Percentiles rank a stretch among this genome's conserved stretches.
Evolutionary conservation across 2,888 invertebrate genomes (phyloP).

Genomic region (Sclerodermus sp.): DNA sequence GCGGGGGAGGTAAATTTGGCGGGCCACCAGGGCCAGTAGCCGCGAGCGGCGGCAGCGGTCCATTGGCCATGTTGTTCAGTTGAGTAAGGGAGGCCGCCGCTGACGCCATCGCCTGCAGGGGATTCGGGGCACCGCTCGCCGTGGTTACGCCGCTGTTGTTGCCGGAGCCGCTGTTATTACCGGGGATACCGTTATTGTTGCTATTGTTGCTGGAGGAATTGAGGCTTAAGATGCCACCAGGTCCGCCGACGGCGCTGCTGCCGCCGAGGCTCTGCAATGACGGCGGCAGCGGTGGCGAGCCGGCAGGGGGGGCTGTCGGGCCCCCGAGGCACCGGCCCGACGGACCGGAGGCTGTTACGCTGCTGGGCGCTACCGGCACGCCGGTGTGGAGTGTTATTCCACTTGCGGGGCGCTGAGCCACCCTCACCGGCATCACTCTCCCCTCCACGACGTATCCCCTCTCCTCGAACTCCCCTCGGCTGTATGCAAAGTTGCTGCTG

Average conservation of each 20-base stretch:
- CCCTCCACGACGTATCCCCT: conserved; percentile 55
- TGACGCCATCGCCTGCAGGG: conserved; percentile 55
- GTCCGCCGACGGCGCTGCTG: conserved; percentile 16
- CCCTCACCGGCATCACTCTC: conserved; percentile 60
- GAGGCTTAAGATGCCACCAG: conserved; percentile 14
- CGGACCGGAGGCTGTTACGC: conserved; percentile 64
- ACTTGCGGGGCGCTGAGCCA: conserved; percentile 67
- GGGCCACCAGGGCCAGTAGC: conserved; percentile 47
- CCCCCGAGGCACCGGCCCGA: conserved; percentile 64
- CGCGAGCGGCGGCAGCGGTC: conserved; percentile 49
- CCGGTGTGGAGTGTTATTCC: conserved; percentile 66
- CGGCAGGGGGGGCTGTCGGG: conserved; percentile 35
- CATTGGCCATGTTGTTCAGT: conserved; percentile 56
- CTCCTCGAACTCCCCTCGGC: conserved; percentile 39
- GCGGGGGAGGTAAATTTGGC: conserved; percentile 49
- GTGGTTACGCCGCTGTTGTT: conserved; percentile 12
- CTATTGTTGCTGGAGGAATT: conserved; percentile 28
- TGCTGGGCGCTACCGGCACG: conserved; percentile 67
- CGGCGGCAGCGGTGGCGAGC: conserved; percentile 50
- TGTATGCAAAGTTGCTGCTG: conserved; percentile 8
- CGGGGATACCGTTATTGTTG: conserved; percentile 43
- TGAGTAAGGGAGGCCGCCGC: conserved; percentile 53
- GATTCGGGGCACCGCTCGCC: conserved; percentile 39
- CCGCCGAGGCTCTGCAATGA: conserved; percentile 37
- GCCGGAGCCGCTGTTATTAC: conserved; percentile 45